Evolutionary conservation across 2,113 vertebrate genomes (phyloP).

Genomic region (Hippocampus mohnikei): DNA sequence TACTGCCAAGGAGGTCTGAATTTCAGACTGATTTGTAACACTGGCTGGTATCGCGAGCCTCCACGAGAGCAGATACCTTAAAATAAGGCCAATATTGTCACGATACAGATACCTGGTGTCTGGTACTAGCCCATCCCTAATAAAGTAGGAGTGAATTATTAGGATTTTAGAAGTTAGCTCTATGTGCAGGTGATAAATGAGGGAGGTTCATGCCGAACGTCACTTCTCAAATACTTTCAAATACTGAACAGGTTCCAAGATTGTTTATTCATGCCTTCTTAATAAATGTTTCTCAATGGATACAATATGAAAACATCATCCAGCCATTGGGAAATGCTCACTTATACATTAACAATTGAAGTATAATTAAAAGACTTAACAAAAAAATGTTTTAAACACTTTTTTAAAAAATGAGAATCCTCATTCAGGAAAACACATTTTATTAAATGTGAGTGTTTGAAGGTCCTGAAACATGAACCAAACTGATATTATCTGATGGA

Average conservation of each 20-base stretch:
- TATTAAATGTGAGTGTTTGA: background rate
- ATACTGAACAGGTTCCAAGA: slow-evolving; percentile 1
- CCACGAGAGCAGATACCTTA: too few relatives aligned
- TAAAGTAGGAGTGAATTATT: too few relatives aligned
- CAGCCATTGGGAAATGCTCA: slow-evolving; percentile 7
- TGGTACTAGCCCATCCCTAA: too few relatives aligned
- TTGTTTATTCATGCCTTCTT: slow-evolving; percentile 39
- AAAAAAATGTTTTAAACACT: slow-evolving; percentile 21
- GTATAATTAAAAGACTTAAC: slow-evolving; percentile 20
- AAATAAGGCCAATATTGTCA: too few relatives aligned
- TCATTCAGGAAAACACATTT: slow-evolving; percentile 26
- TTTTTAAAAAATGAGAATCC: slow-evolving; percentile 4
- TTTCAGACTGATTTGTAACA: too few relatives aligned
- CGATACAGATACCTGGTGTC: too few relatives aligned
- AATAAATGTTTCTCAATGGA: slow-evolving; percentile 35
- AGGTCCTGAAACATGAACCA: slow-evolving; percentile 28
- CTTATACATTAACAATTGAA: slow-evolving; percentile 11
- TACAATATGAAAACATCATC: slow-evolving; percentile 39
- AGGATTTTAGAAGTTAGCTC: too few relatives aligned
- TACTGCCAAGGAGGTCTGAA: too few relatives aligned
- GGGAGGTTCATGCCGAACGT: too few relatives aligned
- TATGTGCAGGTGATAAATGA: too few relatives aligned
- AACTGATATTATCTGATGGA: slow-evolving; percentile 18
- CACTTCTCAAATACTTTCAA: too few relatives aligned
- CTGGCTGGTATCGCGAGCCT: too few relatives aligned